Evolutionary conservation across 2,888 invertebrate genomes (phyloP), one percentile per base, ranked within the genome.

Genomic region (Xestia sexstrigata): DNA sequence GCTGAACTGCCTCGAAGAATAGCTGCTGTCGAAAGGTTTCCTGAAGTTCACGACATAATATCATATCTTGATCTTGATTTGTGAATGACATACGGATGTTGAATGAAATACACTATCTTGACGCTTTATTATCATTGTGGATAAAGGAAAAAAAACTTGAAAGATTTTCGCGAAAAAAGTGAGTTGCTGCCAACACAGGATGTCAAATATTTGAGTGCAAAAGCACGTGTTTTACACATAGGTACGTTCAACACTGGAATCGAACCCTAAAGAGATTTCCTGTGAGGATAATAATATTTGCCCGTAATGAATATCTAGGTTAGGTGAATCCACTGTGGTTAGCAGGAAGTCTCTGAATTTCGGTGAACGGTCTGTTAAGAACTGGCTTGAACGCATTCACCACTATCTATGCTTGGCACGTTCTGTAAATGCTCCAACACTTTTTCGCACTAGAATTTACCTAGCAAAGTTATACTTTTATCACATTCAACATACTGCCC

Each of bases 121-220:
- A 35, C 49, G 17, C 30, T 73, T 62, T 42, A 45, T 63, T 73
- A 83, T 70, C 78, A 49, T 52, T n/a, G 30, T n/a, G 70, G n/a
- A 74, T 58, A 79, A 49, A 67, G 26, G 8, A 65, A 60, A 49
- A 39, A 42, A 35, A 39, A 26, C 17, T 23, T n/a, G 13, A 20
- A 42, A 60, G 23, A 42, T 73, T 26, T 73, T 39, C 0, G 7
- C n/a, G 63, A 55, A 26, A 23, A 75, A 47, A 78, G 20, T 78
- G 52, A 71, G n/a, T 20, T 15, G 13, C 42, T 76, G 13, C 63
- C 30, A 45, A 67, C 7, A 63, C 26, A 52, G 35, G 20, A 81
- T 67, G 65, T 68, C 30, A 49, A 63, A 75, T 70, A 82, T 69
- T 70, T 79, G 55, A 82, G 58, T 70, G 13, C 15, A 75, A n/a